Base-by-base conservation (phyloP, 2,888 invertebrate genomes). In the Plagodis pulveraria region DNA sequence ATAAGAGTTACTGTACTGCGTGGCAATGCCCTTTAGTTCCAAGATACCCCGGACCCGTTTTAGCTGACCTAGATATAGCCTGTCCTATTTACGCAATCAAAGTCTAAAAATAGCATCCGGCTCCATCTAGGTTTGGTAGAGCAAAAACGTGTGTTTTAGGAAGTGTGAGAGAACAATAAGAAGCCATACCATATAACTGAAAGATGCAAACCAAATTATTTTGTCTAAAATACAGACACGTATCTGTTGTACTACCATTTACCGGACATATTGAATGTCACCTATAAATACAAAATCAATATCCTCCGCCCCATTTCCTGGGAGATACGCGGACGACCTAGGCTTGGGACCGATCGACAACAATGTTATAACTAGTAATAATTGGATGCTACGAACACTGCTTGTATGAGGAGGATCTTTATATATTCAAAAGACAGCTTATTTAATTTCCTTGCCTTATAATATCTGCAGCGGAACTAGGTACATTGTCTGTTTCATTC, bases 41-140 rank as follows among this genome's bases (percentile, higher is more conserved):
- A 35, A 48, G 41, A 48, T 36, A 40, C 11, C 33, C 52, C 40
- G 10, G 40, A 10, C 58, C 52, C 36, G 57, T 50, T 47, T 33
- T 22, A 22, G 42, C n/a, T 53, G 58, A 58, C 58, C 53, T 53
- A 58, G 49, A 58, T 58, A 58, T 53, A 45, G 58, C 53, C 49
- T 53, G 57, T 43, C 57, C 52, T 50, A 58, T 44, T 50, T 58
- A 50, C n/a, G 10, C 8, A 2, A 7, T 34, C 8, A 6, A 32
- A 45, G 22, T 32, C 58, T 58, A 53, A 35, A 53, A 32, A 53
- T 58, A 58, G 49, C 56, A 33, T 42, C 32, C 5, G 5, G 9
- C 40, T 40, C 40, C 40, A 40, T 40, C 40, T 40, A 40, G 40
- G 40, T 40, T 40, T 40, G 40, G 10, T 40, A 10, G 22, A 22